phyloP scores from a whole-genome alignment of 2,113 vertebrate species.

The Poeciliopsis occidentalis region DNA sequence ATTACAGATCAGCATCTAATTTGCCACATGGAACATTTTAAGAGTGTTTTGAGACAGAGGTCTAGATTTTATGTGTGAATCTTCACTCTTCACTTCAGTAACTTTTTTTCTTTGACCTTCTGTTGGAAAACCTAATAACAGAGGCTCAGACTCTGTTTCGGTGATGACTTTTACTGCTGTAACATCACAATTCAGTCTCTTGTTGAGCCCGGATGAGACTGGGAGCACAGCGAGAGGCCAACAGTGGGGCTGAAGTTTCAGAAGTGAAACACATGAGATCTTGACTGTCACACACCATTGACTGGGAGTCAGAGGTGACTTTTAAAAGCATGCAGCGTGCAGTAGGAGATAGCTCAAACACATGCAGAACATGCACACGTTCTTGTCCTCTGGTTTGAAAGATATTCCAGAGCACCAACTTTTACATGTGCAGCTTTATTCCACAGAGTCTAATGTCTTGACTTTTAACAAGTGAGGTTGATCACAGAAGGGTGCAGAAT shows the following conservation, averaged over 20 bases:
- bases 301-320: constrained; percentile 34
- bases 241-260: constrained; percentile 13
- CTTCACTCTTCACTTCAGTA: neutral
- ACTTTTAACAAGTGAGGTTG: constrained; percentile 48
- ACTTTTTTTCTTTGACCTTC: constrained; percentile 27
- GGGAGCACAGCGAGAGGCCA: constrained; percentile 10
- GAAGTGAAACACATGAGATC: constrained; percentile 25
- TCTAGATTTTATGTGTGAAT: constrained; percentile 1
- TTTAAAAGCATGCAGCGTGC: constrained; percentile 17
- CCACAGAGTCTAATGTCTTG: constrained; percentile 16
- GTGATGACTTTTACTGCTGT: constrained; percentile 29
- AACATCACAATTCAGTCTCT: constrained; percentile 13
- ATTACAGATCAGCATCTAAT: neutral
- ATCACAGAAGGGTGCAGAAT: constrained; percentile 27
- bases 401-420: constrained; percentile 10
- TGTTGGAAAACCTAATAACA: constrained; percentile 18
- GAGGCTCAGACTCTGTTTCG: constrained; percentile 16
- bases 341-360: neutral
- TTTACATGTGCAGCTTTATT: constrained; percentile 23
- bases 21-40: neutral
- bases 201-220: constrained; percentile 15
- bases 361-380: constrained; percentile 30
- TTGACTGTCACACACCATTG: constrained; percentile 47
- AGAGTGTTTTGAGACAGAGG: constrained; percentile 1
- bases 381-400: constrained; percentile 1